Conservation (phyloP, 1,140 invertebrate genomes). For the Ooceraea biroi region DNA sequence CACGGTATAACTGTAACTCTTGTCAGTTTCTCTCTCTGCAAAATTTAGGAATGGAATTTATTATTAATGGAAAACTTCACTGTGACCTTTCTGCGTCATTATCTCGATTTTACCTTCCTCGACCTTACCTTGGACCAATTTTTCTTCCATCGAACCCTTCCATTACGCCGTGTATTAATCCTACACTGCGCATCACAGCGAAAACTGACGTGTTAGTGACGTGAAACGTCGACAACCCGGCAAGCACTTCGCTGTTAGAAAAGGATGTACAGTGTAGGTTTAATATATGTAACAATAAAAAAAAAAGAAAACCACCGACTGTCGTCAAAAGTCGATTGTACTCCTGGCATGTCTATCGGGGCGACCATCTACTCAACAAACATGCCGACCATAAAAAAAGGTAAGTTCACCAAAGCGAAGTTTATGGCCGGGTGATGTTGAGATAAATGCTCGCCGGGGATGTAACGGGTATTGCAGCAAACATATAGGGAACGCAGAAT, state of each 20-base stretch:
- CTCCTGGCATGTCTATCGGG: conserved; percentile 20
- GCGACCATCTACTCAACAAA: conserved; percentile 6
- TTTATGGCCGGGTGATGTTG: conserved; percentile 19
- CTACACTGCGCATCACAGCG: conserved; percentile 3
- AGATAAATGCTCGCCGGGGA: conserved; percentile 15
- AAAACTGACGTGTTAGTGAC: conserved; percentile 34
- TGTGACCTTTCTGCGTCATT: neutral
- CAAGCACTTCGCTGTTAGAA: conserved; percentile 7
- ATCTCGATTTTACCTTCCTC: neutral
- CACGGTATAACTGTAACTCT: too few relatives aligned
- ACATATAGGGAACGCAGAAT: conserved; percentile 37
- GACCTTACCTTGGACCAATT: conserved; percentile 38
- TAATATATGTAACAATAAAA: neutral
- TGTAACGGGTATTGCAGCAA: neutral
- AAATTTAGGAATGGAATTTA: too few relatives aligned
- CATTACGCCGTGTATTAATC: neutral
- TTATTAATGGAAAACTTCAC: too few relatives aligned
- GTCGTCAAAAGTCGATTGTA: conserved; percentile 49
- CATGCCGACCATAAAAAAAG: conserved; percentile 28
- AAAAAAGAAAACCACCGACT: conserved; percentile 29
- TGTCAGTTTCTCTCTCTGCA: too few relatives aligned
- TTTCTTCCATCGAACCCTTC: conserved; percentile 31
- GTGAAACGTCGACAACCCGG: conserved; percentile 20
- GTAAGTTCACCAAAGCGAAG: neutral
- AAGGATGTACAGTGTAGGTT: conserved; percentile 31